phyloP scores from a whole-genome alignment of 1,140 invertebrate genomes.

The Thalassaphorura encarpata region DNA sequence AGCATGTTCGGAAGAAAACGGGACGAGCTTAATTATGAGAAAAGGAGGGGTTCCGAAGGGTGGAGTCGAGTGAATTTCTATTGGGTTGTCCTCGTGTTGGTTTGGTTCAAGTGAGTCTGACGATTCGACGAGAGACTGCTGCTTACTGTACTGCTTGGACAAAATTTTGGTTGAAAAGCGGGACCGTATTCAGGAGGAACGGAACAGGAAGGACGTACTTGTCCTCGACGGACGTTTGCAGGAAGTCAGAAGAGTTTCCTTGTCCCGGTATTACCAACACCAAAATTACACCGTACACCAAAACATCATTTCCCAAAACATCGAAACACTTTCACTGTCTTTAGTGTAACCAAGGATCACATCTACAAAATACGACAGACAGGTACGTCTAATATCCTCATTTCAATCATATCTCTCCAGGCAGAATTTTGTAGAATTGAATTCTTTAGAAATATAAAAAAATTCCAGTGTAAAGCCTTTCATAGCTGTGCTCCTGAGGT shows the following conservation, averaged over 20 bases:
- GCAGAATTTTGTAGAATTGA: too few species aligned
- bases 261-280: conserved; percentile 32
- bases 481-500: too few species aligned
- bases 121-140: neutral
- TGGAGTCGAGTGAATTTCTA: neutral
- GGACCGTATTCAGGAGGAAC: conserved; percentile 25
- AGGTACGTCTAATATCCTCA: too few species aligned
- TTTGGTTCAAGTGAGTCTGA: neutral
- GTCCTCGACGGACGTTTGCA: conserved; percentile 32
- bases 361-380: too few species aligned
- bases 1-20: conserved; percentile 1
- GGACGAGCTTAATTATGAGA: neutral
- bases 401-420: too few species aligned
- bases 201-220: conserved; percentile 33
- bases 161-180: neutral
- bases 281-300: conserved; percentile 32
- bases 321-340: too few species aligned
- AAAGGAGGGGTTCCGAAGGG: neutral
- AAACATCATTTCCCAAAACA: too few species aligned
- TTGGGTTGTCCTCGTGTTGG: neutral
- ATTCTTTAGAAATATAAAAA: too few species aligned
- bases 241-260: conserved; percentile 33
- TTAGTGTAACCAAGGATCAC: too few species aligned
- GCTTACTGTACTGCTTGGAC: neutral
- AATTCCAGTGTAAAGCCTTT: too few species aligned